Evolutionary conservation across 2,113 vertebrate genomes (phyloP), one percentile per base, ranked within the genome.

Genomic region (Leptobrachium ailaonicum): DNA sequence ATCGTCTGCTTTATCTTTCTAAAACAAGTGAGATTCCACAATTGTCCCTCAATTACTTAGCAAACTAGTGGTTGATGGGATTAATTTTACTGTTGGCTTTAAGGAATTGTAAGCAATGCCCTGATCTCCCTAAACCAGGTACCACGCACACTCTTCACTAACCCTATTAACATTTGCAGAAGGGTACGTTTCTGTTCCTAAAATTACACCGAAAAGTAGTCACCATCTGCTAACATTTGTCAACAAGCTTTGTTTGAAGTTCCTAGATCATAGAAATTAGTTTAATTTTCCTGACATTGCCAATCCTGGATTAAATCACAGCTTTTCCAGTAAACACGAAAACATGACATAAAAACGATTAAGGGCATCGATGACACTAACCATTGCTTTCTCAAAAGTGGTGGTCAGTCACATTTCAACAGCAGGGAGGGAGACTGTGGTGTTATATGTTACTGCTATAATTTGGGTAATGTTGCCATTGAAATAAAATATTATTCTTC

Each of bases 201-300:
- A 71, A 14, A 50, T 13, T 42, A 40, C 32, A 64, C 32, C 20
- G 58, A 79, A 63, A 60, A 40, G 10, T 8, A 41, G 2, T 43
- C 53, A 67, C 71, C 79, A 81, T 69, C 66, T 62, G 53, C 54
- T 69, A 81, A 12, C 42, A 13, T 75, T 81, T 75, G 42, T 60
- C 72, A 64, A 44, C 40, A 42, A 60, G 8, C 56, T 70, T 75
- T 81, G 75, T 81, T 81, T 81, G 72, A 81, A 69, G 79, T 75
- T 54, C 69, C n/a, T 41, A 80, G 64, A 80, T 75, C 66, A 75
- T 44, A 80, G 72, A 75, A 75, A 80, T 53, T 41, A 42, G 64
- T 20, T 75, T 69, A 41, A 75, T 68, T 69, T 75, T 81, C 66
- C 44, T 81, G 79, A 81, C 79, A 71, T 81, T 75, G 64, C 69